These are phyloP conservation scores for Gonioctena quinquepunctata DNA, from an alignment of 1,140 invertebrate species.

Conservation along the genomic window DNA sequence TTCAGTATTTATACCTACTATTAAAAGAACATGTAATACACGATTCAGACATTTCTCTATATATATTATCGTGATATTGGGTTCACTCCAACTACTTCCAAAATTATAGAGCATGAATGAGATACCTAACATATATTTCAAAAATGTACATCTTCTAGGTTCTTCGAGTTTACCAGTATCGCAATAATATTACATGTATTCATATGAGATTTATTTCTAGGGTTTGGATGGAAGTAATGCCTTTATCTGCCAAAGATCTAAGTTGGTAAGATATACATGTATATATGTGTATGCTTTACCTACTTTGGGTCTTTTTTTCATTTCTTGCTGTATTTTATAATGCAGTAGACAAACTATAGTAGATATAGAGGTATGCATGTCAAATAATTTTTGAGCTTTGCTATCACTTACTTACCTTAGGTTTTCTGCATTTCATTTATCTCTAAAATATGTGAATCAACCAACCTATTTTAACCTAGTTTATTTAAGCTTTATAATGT, in stretches of 20 bases:
- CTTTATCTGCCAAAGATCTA: constrained; percentile 56
- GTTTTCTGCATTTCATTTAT: not conserved
- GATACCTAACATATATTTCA: too few species aligned
- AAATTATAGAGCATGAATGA: not conserved
- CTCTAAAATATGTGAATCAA: too few species aligned
- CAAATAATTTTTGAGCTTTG: not conserved
- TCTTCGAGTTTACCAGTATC: not conserved
- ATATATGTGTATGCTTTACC: constrained; percentile 51
- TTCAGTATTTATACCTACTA: too few species aligned
- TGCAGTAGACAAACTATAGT: too few species aligned
- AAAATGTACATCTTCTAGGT: too few species aligned
- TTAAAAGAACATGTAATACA: too few species aligned
- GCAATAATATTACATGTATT: constrained; percentile 16
- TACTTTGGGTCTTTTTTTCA: constrained; percentile 29
- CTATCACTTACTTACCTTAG: not conserved
- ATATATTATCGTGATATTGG: not conserved
- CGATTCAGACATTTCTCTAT: not conserved
- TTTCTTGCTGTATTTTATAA: not conserved
- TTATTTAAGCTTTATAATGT: too few species aligned
- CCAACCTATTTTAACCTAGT: too few species aligned
- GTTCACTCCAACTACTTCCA: not conserved
- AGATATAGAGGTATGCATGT: not conserved
- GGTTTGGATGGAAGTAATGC: constrained; percentile 54
- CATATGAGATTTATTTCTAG: constrained; percentile 50
- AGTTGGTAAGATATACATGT: constrained; percentile 57